Evolutionary conservation across 2,113 vertebrate genomes (phyloP).

Genomic region (Lagopus muta): DNA sequence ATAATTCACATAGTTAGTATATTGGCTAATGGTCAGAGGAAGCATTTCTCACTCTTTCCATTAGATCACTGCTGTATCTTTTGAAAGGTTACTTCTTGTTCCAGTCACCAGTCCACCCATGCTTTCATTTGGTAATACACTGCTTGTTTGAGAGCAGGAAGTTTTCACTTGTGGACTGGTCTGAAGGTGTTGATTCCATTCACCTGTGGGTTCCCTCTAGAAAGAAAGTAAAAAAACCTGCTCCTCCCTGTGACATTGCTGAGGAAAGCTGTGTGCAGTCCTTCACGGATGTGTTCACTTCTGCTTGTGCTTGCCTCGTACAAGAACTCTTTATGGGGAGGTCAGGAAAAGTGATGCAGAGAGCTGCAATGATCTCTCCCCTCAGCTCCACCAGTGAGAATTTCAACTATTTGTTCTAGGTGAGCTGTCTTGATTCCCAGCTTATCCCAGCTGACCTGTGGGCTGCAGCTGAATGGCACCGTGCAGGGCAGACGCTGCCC

Average conservation of each 20-base stretch:
- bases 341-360: neutral
- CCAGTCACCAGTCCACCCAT: neutral
- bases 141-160: neutral
- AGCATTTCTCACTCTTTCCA: neutral
- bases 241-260: neutral
- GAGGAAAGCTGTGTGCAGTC: neutral
- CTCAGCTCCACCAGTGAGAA: neutral
- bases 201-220: neutral
- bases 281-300: accelerated
- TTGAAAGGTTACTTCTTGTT: neutral
- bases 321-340: neutral
- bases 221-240: neutral
- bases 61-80: neutral
- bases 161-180: neutral
- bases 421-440: neutral
- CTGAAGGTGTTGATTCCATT: neutral
- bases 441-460: neutral
- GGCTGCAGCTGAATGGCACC: neutral
- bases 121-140: neutral
- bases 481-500: neutral
- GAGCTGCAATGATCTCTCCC: neutral
- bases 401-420: neutral
- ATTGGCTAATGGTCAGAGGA: neutral
- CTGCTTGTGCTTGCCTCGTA: neutral
- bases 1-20: neutral